Conservation (phyloP, 1,140 invertebrate genomes). For the Gonioctena quinquepunctata region DNA sequence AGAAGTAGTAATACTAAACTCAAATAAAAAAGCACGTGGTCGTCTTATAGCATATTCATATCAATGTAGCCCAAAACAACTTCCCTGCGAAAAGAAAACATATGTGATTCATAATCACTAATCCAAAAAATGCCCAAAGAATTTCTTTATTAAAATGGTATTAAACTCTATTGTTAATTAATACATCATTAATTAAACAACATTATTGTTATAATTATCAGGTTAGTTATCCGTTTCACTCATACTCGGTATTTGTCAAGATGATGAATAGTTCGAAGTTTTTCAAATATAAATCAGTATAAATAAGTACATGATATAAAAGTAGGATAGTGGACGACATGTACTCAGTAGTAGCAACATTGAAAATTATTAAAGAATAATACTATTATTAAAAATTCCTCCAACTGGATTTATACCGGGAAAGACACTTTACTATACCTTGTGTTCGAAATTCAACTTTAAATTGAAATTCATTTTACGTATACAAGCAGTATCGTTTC, state of each 20-base stretch:
- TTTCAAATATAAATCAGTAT: conserved; percentile 53
- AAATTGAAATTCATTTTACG: too few relatives aligned
- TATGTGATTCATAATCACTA: conserved; percentile 16
- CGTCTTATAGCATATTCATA: neutral
- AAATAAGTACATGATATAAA: conserved; percentile 53
- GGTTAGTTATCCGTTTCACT: conserved; percentile 30
- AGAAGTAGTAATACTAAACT: conserved; percentile 29
- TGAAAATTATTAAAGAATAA: too few relatives aligned
- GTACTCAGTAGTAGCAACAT: conserved; percentile 24
- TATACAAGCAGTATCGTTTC: too few relatives aligned
- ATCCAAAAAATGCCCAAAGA: conserved; percentile 49
- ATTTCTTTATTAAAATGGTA: conserved; percentile 50
- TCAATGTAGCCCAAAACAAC: neutral
- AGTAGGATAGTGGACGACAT: conserved; percentile 33
- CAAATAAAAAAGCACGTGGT: conserved; percentile 11
- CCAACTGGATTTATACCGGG: too few relatives aligned
- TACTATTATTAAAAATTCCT: too few relatives aligned
- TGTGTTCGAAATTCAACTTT: too few relatives aligned
- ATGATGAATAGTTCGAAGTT: conserved; percentile 51
- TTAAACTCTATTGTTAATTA: conserved; percentile 50
- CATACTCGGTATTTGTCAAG: conserved; percentile 39
- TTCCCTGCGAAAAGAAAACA: conserved; percentile 1
- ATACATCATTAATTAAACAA: conserved; percentile 47
- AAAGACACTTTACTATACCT: too few relatives aligned
- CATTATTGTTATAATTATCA: conserved; percentile 48